Conservation (phyloP, 1,140 invertebrate species). For the Drosophila ercepeae region DNA sequence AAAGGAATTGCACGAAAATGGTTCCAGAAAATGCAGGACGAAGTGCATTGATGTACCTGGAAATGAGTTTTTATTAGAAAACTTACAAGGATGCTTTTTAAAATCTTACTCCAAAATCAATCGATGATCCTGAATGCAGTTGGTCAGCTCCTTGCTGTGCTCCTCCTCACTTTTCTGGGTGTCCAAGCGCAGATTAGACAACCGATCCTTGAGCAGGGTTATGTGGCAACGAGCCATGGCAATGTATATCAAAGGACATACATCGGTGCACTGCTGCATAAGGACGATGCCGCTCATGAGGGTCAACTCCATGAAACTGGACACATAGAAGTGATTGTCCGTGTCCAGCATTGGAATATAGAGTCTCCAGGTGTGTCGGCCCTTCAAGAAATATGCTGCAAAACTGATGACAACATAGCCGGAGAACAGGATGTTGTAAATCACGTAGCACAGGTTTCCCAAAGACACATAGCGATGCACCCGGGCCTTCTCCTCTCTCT, state of each 20-base stretch:
- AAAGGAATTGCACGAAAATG: slow-evolving; percentile 35
- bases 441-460: slow-evolving; percentile 28
- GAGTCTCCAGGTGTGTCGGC: slow-evolving; percentile 46
- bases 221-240: slow-evolving; percentile 42
- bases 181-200: slow-evolving; percentile 25
- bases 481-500: neutral
- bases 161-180: slow-evolving; percentile 6
- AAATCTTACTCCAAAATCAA: slow-evolving; percentile 52
- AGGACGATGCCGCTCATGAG: slow-evolving; percentile 36
- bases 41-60: slow-evolving; percentile 43
- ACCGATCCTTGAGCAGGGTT: slow-evolving; percentile 25
- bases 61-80: neutral
- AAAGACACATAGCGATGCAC: slow-evolving; percentile 39
- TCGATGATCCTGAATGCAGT: slow-evolving; percentile 52
- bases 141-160: slow-evolving; percentile 39
- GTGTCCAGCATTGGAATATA: slow-evolving; percentile 52
- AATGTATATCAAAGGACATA: slow-evolving; percentile 50
- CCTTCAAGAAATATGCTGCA: neutral
- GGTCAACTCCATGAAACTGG: slow-evolving; percentile 5
- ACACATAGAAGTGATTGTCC: slow-evolving; percentile 21
- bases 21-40: slow-evolving; percentile 41
- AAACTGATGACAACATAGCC: slow-evolving; percentile 36
- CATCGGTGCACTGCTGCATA: slow-evolving; percentile 53
- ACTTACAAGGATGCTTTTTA: too few species aligned
- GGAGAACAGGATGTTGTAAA: slow-evolving; percentile 12